Evolutionary conservation across 2,797 vertebrate genomes (phyloP), one percentile per base, ranked within the genome.

Genomic region (Spinus pinus): DNA sequence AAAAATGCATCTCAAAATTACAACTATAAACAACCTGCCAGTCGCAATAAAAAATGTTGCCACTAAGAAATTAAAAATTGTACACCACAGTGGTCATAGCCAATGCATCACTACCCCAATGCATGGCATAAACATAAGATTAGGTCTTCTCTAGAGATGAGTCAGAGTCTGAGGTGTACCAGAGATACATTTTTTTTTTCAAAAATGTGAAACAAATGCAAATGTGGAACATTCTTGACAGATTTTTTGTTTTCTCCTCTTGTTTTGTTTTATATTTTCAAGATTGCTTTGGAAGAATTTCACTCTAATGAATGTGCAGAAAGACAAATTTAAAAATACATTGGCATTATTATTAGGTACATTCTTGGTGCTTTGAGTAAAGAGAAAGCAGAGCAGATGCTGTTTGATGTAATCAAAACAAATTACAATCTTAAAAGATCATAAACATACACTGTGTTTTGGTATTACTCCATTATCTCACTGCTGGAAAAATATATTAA

Each of bases 401-500:
- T 97, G 81, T 94, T 96, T 91, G 44, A 92, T 87, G 53, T 88
- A 96, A 95, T 92, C 96, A 95, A 95, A 97, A 96, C 66, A 94
- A 95, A 91, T 74, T 67, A 10, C 28, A 50, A 16, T 86, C 89
- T 92, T 95, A 87, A 96, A 94, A 89, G 60, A 89, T 89, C 62
- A 84, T 86, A 94, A 94, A 90, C 64, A 84, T 81, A 69, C 13
- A 42, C 13, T 56, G 27, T 67, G 81, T 93, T 95, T 95, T 93
- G 49, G 25, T 96, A 86, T 90, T 95, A 84, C 94, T 94, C 62
- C 54, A 39, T 83, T 53, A 82, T 89, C 50, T 61, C 12, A 72
- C 80, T 83, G 47, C 88, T 80, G 11, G 13, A 81, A 94, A 90
- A 86, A 16, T 64, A 42, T 92, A 94, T 64, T 65, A 77, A 81